Percentiles rank a stretch among this genome's conserved stretches.
Conservation (phyloP, 2,113 vertebrate genomes). For the Isurus oxyrinchus region DNA sequence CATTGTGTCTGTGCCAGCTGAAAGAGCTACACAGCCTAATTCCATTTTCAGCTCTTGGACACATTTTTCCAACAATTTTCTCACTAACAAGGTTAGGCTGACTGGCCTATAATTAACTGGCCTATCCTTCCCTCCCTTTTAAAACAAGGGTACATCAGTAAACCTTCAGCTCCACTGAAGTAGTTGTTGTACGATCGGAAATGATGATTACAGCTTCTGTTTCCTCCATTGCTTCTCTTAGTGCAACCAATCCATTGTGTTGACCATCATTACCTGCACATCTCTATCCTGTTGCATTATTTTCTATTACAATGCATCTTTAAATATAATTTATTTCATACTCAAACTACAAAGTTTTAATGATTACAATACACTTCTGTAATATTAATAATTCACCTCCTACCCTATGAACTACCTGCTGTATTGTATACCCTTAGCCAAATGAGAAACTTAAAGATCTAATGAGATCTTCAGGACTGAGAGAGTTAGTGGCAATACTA, state of each 20-base stretch:
- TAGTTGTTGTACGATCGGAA: background rate
- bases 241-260: background rate
- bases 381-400: background rate
- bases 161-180: background rate
- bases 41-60: background rate
- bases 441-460: background rate
- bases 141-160: background rate
- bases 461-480: background rate
- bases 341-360: background rate
- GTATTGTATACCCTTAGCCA: background rate
- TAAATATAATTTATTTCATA: background rate
- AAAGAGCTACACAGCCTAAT: too few species aligned
- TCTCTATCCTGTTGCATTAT: background rate
- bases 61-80: background rate
- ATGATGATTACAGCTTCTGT: background rate
- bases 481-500: background rate
- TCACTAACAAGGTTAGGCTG: background rate
- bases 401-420: background rate
- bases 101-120: background rate
- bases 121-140: background rate
- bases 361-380: background rate
- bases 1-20: too few species aligned
- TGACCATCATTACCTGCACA: background rate
- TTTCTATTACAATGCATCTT: background rate
- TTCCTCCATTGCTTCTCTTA: background rate